Evolutionary conservation across 2,797 vertebrate species (phyloP).

Genomic region (Octomys mimax): DNA sequence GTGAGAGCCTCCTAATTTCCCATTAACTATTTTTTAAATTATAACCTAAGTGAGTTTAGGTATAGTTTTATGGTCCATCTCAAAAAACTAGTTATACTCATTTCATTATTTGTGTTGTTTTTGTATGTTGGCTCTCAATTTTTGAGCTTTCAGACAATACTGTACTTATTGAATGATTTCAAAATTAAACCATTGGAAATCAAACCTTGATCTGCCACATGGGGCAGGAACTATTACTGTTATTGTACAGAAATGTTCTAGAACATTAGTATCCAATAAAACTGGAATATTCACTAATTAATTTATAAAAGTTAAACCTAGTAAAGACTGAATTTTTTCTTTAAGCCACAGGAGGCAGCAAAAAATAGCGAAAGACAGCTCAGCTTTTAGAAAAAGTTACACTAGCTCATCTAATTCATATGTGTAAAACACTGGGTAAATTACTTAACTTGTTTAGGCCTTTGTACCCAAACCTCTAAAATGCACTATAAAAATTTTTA

Average conservation of each 20-base stretch:
- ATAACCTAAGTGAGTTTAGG: background rate
- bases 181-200: background rate
- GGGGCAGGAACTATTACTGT: background rate
- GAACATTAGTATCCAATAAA: background rate
- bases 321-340: constrained; percentile 49
- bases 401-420: background rate
- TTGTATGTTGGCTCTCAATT: background rate
- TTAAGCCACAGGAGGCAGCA: constrained; percentile 62
- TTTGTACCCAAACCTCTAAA: background rate
- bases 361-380: constrained; percentile 54
- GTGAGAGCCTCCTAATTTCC: background rate
- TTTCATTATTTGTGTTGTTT: background rate
- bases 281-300: background rate
- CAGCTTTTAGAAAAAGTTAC: background rate
- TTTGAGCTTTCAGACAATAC: background rate
- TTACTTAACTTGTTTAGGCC: background rate
- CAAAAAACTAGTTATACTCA: background rate
- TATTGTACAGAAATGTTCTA: background rate
- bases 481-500: background rate
- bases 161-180: background rate
- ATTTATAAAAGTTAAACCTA: background rate
- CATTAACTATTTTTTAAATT: background rate
- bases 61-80: background rate
- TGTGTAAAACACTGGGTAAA: background rate
- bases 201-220: background rate